Evolutionary conservation across 2,888 invertebrate genomes (phyloP).

Genomic region (Criorhina ranunculi): DNA sequence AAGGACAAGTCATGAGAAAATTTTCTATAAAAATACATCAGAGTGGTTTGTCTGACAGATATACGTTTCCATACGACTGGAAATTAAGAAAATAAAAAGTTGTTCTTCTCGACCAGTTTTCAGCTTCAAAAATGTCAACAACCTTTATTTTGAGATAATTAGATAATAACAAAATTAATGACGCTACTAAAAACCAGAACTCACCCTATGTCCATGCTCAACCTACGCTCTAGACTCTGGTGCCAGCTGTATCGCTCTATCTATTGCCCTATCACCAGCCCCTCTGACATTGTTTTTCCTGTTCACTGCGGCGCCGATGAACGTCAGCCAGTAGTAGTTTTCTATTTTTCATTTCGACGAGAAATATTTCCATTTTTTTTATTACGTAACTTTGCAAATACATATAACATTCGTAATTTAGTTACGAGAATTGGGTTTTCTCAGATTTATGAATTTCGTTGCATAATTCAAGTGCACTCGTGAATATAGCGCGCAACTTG

Average conservation of each 20-base stretch:
- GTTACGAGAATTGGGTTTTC: conserved; percentile 12
- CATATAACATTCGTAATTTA: conserved; percentile 7
- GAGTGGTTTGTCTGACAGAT: too few relatives aligned
- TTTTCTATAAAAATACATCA: too few relatives aligned
- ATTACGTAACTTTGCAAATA: conserved; percentile 44
- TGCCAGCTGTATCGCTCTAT: conserved; percentile 2
- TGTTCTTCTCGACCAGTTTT: neutral
- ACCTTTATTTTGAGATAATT: conserved; percentile 33
- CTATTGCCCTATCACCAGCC: conserved; percentile 11
- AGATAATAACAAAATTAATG: conserved; percentile 30
- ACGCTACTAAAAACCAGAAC: conserved; percentile 7
- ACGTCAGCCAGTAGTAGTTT: conserved; percentile 1
- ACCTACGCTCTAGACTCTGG: neutral
- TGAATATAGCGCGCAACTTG: neutral
- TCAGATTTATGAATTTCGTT: conserved; percentile 20
- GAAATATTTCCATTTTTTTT: conserved; percentile 25
- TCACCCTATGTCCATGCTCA: neutral
- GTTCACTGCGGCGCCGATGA: neutral
- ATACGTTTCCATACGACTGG: neutral
- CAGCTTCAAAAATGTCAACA: conserved; percentile 9
- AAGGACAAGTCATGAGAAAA: too few relatives aligned
- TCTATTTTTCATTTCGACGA: conserved; percentile 4
- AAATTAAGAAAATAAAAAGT: neutral
- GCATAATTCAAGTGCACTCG: conserved; percentile 21
- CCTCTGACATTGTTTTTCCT: conserved; percentile 22